Base-by-base conservation (phyloP, 2,888 invertebrate species). In the Heteromyza rotundicornis region DNA sequence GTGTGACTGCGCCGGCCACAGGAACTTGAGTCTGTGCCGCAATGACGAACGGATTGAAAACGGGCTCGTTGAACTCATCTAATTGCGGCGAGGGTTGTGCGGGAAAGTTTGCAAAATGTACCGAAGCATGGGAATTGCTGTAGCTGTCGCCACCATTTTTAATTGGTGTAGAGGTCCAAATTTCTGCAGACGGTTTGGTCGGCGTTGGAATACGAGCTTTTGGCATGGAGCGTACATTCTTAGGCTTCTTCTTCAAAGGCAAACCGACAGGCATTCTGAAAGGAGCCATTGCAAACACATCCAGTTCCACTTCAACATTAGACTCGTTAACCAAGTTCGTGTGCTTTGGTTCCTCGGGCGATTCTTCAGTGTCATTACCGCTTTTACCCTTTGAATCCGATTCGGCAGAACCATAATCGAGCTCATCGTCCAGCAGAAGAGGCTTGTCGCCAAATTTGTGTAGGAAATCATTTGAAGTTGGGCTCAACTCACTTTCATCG, bases 391-490 rank as follows among this genome's bases (percentile, higher is more conserved):
- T 64, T 2, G 59, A 57, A 62, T 74, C 74, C 27, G 71, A 72
- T 27, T 82, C 80, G 19, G 82, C 85, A 32, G 84, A 85, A 22
- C 89, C 88, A 1, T 87, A 87, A 70, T 90, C 90, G n/a, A 92
- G 80, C 72, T 92, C 92, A 77, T 92, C 92, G 74, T 92, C 92
- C 59, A 92, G 85, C 2, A 93, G 79, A 40, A 93, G 80, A 1
- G 92, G 92, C 68, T 88, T 87, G 65, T 90, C 91, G 1, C 92
- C 92, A 71, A 90, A 91, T 69, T 89, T 89, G 77, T 91, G 91
- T 0, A 91, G 88, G 5, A 91, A 88, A 64, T 91, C 88, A 63
- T 75, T 80, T 27, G 82, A 82, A 2, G 78, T 75, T 36, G 82
- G 80, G 62, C 82, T 83, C 24, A 88, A 82, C 52, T 88, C 85